Conservation (phyloP, 2,888 invertebrate species). For the Coleophora flavipennella region DNA sequence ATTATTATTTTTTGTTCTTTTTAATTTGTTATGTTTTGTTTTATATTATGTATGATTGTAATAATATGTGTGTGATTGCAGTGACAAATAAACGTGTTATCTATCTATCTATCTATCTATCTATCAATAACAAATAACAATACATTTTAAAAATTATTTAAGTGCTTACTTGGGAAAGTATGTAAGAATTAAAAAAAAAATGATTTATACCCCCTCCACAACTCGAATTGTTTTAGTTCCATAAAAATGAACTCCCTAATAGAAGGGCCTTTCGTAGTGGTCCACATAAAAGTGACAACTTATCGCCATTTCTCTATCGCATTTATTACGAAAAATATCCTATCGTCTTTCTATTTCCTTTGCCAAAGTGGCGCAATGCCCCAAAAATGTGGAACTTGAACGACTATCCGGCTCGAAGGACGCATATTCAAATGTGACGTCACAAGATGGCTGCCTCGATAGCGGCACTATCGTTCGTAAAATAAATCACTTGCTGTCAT, state of each 20-base stretch:
- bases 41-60: too few species aligned
- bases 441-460: slow-evolving; percentile 32
- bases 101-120: too few species aligned
- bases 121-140: too few species aligned
- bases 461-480: slow-evolving; percentile 31
- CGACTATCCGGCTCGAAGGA: slow-evolving; percentile 16
- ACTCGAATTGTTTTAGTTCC: not conserved
- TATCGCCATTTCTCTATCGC: not conserved
- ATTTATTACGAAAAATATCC: not conserved
- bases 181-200: too few species aligned
- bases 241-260: not conserved
- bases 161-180: too few species aligned
- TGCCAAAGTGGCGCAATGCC: slow-evolving; percentile 5
- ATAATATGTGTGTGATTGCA: too few species aligned
- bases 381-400: slow-evolving; percentile 4
- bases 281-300: not conserved
- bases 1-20: too few species aligned
- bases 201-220: too few species aligned
- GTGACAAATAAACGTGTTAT: too few species aligned
- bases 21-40: too few species aligned
- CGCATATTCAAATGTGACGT: slow-evolving; percentile 18
- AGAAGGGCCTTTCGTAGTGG: not conserved
- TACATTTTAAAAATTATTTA: too few species aligned
- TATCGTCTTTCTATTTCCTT: slow-evolving; percentile 6
- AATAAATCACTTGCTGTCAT: slow-evolving; percentile 44